Evolutionary conservation across 2,797 vertebrate genomes (phyloP), one percentile per base, ranked within the genome.

Genomic region (Tenualosa thibaudeaui): DNA sequence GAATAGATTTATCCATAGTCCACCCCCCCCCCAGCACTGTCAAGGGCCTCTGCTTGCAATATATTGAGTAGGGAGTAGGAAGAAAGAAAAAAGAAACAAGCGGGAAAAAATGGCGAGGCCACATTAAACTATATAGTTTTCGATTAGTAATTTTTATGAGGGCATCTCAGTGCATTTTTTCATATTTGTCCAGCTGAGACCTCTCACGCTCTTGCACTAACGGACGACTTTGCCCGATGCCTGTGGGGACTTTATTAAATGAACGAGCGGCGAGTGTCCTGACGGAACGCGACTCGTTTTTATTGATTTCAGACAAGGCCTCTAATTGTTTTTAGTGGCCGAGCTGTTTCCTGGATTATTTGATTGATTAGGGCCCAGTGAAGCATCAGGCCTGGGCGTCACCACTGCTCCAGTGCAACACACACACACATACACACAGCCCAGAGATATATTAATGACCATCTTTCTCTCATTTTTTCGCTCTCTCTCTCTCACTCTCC

Each of bases 291-390:
- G 90, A 91, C 71, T 78, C 71, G 54, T 46, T 87, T 89, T 90
- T 95, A 96, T 96, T 95, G 95, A 96, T 96, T 94, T 92, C 89
- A 83, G 90, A 91, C 92, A 92, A 94, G 92, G 93, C 93, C 91
- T 95, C 94, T 95, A 95, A 96, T 96, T 95, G 94, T 96, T 96
- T 96, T 93, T 91, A 92, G 92, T 92, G 93, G 92, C 93, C 92
- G 91, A 92, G 92, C 93, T 90, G 93, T 94, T 94, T 94, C 93
- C 93, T 92, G 92, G 92, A 95, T 95, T 91, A 95, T 95, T 94
- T 95, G 95, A 96, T 96, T 95, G 95, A 96, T 96, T 96, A 94
- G 54, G 54, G 93, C 91, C 93, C 92, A 93, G 93, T 94, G 94
- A 46, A 22, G 40, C 92, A 88, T 91, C 93, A 92, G 37, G 91